Evolutionary conservation across 2,888 invertebrate species (phyloP).

Genomic region (Aphrophora alni): DNA sequence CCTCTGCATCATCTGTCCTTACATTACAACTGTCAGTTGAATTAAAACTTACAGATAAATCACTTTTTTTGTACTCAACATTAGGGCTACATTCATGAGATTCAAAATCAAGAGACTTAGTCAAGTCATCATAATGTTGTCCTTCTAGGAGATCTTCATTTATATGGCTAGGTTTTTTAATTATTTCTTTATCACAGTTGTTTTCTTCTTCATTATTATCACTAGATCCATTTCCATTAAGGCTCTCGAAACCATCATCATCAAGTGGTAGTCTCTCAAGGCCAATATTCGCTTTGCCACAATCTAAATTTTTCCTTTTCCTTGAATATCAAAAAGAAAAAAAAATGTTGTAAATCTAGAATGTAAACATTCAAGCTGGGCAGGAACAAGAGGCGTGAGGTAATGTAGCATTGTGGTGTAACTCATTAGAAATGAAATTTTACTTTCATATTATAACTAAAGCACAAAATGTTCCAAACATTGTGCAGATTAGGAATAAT

Average conservation of each 20-base stretch:
- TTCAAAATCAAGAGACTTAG: background rate
- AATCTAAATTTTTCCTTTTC: background rate
- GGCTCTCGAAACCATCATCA: constrained; percentile 86
- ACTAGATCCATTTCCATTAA: constrained; percentile 81
- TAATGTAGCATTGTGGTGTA: too few relatives aligned
- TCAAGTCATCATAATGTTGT: background rate
- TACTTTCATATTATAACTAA: too few relatives aligned
- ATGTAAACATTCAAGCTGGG: background rate
- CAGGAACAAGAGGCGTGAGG: too few relatives aligned
- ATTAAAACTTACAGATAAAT: background rate
- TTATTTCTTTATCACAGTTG: constrained; percentile 15
- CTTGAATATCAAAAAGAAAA: background rate
- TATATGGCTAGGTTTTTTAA: background rate
- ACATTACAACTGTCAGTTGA: background rate
- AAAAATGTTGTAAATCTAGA: background rate
- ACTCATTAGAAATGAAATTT: too few relatives aligned
- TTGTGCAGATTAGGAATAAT: too few relatives aligned
- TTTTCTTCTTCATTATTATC: constrained; percentile 64
- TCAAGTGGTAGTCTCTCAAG: constrained; percentile 55
- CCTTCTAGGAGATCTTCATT: background rate
- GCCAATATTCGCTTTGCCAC: background rate
- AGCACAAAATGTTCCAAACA: too few relatives aligned
- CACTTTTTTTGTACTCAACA: background rate
- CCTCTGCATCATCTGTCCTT: background rate
- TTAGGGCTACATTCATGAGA: background rate